Percentiles rank a stretch among this genome's conserved stretches.
Conservation (phyloP, 2,113 vertebrate species). For the Pygoscelis adeliae region DNA sequence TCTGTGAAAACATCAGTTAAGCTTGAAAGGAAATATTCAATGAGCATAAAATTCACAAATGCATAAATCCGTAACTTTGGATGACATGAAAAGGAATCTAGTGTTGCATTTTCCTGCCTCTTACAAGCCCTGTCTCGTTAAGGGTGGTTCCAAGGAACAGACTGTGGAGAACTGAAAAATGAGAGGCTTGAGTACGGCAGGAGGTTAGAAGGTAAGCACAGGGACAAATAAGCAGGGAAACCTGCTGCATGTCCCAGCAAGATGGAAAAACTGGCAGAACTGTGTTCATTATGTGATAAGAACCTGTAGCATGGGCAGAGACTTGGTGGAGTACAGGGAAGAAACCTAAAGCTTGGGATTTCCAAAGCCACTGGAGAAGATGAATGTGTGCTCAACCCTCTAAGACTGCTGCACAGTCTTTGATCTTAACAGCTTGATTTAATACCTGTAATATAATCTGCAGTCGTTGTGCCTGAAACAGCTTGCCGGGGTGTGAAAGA, state of each 20-base stretch:
- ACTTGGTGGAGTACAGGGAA: background rate
- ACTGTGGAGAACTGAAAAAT: background rate
- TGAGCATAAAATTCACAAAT: slow-evolving; percentile 12
- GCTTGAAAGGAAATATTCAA: slow-evolving; percentile 10
- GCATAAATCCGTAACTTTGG: background rate
- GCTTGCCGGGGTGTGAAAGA: background rate
- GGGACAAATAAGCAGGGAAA: background rate
- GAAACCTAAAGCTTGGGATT: background rate
- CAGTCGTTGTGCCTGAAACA: background rate
- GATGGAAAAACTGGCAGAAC: background rate
- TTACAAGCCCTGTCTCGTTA: background rate
- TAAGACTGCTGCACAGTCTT: background rate
- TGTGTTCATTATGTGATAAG: background rate
- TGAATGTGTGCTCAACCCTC: background rate
- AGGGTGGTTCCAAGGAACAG: background rate
- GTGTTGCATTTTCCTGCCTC: background rate
- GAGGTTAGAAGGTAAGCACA: background rate
- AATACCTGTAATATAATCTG: background rate
- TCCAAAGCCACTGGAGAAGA: background rate
- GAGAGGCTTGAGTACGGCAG: background rate
- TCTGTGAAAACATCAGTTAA: slow-evolving; percentile 26
- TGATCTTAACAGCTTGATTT: background rate
- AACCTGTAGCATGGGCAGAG: accelerated
- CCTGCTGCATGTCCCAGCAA: background rate
- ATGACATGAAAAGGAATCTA: background rate